A percentile compares a stretch with the other conserved stretches of the same genome.
Conservation (phyloP, 2,113 vertebrate species). For the Sylvia atricapilla region DNA sequence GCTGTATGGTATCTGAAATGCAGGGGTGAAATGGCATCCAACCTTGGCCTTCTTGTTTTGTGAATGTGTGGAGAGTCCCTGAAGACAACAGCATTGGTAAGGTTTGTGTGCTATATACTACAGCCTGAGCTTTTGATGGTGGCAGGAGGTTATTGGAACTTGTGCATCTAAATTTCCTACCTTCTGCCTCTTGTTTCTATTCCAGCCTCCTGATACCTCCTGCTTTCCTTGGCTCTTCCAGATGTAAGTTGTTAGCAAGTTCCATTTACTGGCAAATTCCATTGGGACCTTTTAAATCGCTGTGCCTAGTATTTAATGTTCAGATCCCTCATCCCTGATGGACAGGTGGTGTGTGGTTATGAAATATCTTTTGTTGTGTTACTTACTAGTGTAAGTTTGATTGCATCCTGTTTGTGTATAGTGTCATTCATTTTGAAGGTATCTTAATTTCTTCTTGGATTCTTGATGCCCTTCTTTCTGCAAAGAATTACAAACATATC, state of each 20-base stretch:
- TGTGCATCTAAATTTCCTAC: neutral
- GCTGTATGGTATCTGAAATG: neutral
- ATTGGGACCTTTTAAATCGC: neutral
- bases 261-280: neutral
- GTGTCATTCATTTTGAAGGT: neutral
- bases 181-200: neutral
- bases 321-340: neutral
- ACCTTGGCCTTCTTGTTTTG: neutral
- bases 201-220: neutral
- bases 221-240: neutral
- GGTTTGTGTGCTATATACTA: neutral
- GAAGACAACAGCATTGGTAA: neutral
- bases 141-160: neutral
- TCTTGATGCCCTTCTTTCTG: neutral
- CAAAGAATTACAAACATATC: neutral
- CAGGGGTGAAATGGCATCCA: neutral
- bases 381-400: neutral
- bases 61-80: neutral
- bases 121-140: neutral
- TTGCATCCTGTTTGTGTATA: neutral
- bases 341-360: accelerated
- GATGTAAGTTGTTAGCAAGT: neutral
- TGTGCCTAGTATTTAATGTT: neutral
- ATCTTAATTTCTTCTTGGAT: neutral
- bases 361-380: neutral